Percentiles rank a stretch among this genome's conserved stretches.
Evolutionary conservation across 2,113 vertebrate genomes (phyloP).

Genomic region (Salvelinus alpinus): DNA sequence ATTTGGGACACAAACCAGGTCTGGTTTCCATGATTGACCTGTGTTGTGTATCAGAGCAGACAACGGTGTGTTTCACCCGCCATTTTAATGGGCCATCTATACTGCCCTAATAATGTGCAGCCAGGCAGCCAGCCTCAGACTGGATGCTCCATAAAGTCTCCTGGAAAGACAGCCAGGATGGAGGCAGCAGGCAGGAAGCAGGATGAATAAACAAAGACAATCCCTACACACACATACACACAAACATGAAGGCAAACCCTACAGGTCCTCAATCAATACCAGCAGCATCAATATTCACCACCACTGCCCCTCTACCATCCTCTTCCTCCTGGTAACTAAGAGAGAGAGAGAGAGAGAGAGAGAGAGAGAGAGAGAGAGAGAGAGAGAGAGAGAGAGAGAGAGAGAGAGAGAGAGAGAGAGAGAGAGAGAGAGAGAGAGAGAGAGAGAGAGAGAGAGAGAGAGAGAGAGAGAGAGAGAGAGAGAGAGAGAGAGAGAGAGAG

Average conservation of each 20-base stretch:
- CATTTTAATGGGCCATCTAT: constrained; percentile 49
- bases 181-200: constrained; percentile 20
- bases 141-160: constrained; percentile 55
- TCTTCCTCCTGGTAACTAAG: neutral
- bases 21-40: constrained; percentile 31
- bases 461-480: no score
- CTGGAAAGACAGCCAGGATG: constrained; percentile 40
- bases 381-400: no score
- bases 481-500: no score
- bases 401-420: no score
- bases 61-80: constrained; percentile 31
- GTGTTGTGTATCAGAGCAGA: constrained; percentile 28
- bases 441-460: no score
- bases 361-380: no score
- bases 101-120: constrained; percentile 47
- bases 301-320: constrained; percentile 29
- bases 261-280: constrained; percentile 65
- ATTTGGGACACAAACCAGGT: neutral
- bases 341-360: neutral
- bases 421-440: no score
- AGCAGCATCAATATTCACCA: constrained; percentile 62
- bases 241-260: constrained; percentile 54
- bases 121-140: constrained; percentile 43
- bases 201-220: constrained; percentile 39
- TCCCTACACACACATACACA: no score